Base-by-base conservation (phyloP, 2,888 invertebrate genomes). In the Bombylius major region DNA sequence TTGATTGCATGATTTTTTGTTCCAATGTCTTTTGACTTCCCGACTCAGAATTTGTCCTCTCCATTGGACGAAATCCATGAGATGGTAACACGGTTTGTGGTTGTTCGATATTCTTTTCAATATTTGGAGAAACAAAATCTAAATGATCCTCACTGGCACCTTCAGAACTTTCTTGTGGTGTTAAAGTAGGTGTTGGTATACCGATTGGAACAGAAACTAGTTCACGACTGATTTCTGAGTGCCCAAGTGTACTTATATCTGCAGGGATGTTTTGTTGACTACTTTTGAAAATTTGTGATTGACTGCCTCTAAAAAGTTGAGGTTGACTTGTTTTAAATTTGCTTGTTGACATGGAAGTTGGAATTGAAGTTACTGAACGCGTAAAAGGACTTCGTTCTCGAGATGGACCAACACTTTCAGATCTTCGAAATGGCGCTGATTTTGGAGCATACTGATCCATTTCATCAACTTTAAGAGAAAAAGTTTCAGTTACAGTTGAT, bases 391-490 rank as follows among this genome's bases (percentile, higher is more conserved):
- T 42, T 5, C 8, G 8, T 11, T 42, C 39, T 42, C 39, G 39
- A 11, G 39, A 42, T 11, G 11, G 39, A 42, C 5, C 39, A 42
- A 14, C 13, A 50, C 23, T 51, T 47, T 5, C 50, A 50, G 6
- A 50, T 5, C 23, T 47, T 31, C 13, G 56, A 47, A 9, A 57
- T 36, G 5, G 48, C 33, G 1, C 39, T 11, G 39, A 11, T 5
- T 64, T 65, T 4, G 64, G 46, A 42, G 65, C 59, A 51, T 73
- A 73, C 57, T 73, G 72, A 63, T 73, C 71, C 69, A 73, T 69
- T 55, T 73, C 72, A 42, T 73, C 74, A 13, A 71, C 72, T 55
- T 73, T 73, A 1, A 73, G 64, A 0, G 74, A 72, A 54, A 73
- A 72, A 5, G 73, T 73, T 57, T 72, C 72, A 12, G n/a, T 31